Percentiles rank a stretch among this genome's conserved stretches.
These are phyloP conservation scores for Leguminivora glycinivorella DNA, from an alignment of 1,140 invertebrate species.

Conservation along the genomic window DNA sequence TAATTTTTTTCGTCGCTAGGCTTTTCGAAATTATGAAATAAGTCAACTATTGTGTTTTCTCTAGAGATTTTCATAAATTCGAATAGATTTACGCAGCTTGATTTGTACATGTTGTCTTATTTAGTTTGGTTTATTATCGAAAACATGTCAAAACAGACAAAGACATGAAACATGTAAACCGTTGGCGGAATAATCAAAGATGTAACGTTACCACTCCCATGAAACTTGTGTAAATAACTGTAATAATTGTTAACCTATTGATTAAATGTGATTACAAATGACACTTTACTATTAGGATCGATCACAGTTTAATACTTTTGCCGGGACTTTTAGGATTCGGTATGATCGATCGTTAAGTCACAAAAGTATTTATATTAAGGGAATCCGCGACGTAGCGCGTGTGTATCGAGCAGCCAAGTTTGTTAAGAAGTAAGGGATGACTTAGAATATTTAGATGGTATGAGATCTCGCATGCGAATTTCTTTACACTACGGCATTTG, in stretches of 20 bases:
- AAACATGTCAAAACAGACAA: not conserved
- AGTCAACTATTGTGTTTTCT: not conserved
- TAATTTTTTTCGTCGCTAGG: not conserved
- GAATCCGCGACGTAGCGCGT: too few species aligned
- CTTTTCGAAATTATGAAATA: not conserved
- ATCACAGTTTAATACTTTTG: not conserved
- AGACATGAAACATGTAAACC: too few species aligned
- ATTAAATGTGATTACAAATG: conserved; percentile 33
- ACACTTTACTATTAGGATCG: not conserved
- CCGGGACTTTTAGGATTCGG: not conserved
- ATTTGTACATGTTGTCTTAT: not conserved
- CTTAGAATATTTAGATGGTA: too few species aligned
- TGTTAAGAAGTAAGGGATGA: too few species aligned
- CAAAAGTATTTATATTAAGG: too few species aligned
- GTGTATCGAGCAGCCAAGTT: too few species aligned
- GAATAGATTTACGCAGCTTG: not conserved
- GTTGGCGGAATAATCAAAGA: conserved; percentile 37
- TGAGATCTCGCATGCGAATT: too few species aligned
- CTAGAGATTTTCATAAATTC: not conserved
- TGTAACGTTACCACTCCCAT: conserved; percentile 58
- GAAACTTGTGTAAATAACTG: conserved; percentile 61
- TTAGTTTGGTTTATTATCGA: not conserved
- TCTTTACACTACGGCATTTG: too few species aligned
- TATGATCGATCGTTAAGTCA: not conserved
- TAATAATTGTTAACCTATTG: conserved; percentile 60